phyloP scores from a whole-genome alignment of 2,797 vertebrate species.

The Coregonus ussuriensis region DNA sequence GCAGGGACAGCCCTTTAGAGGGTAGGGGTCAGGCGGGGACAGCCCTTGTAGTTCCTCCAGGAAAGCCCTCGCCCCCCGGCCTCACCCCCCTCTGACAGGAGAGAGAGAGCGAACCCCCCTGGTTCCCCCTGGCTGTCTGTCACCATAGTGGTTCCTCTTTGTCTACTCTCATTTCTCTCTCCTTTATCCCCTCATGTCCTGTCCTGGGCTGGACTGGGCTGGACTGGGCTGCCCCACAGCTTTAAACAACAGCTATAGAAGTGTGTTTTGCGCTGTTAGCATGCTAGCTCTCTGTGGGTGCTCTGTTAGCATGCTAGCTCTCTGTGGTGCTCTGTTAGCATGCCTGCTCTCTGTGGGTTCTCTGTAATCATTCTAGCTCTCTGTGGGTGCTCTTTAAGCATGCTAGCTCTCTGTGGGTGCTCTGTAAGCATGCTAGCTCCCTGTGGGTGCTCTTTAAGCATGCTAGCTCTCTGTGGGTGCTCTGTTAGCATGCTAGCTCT shows the following conservation, averaged over 20 bases:
- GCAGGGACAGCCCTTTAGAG: too few species aligned
- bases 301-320: neutral
- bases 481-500: too few species aligned
- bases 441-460: too few species aligned
- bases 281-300: constrained; percentile 9
- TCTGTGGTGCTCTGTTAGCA: too few species aligned
- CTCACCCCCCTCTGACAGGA: constrained; percentile 31
- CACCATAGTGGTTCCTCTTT: constrained; percentile 19
- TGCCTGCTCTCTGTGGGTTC: neutral
- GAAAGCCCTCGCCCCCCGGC: constrained; percentile 45
- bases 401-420: too few species aligned
- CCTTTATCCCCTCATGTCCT: too few species aligned
- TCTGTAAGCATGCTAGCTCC: too few species aligned
- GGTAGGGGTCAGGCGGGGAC: neutral
- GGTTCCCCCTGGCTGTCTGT: constrained; percentile 41
- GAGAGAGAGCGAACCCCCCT: neutral
- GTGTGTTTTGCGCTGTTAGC: neutral
- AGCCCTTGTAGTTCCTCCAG: constrained; percentile 1
- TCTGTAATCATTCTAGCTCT: too few species aligned
- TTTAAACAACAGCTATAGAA: neutral
- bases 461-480: too few species aligned
- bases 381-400: too few species aligned
- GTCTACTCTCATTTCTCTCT: too few species aligned
- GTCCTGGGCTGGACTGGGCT: neutral
- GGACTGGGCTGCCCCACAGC: neutral